These are phyloP conservation scores for Megaceryle torquata DNA, from an alignment of 2,113 vertebrate genomes.

Conservation along the genomic window DNA sequence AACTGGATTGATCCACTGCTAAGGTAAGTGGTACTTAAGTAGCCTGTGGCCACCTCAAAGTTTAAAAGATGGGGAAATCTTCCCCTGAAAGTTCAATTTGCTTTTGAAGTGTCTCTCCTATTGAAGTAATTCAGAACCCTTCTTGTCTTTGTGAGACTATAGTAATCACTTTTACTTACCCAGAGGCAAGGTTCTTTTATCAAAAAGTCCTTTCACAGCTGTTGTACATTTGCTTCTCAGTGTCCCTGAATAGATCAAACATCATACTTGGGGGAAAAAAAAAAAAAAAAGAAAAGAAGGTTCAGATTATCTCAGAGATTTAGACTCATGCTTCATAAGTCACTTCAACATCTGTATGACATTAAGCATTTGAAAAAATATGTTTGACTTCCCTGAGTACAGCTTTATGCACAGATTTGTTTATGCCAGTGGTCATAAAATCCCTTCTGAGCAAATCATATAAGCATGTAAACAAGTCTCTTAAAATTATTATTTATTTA, in stretches of 20 bases:
- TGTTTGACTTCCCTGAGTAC: neutral
- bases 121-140: neutral
- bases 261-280: neutral
- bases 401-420: neutral
- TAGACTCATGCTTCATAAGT: neutral
- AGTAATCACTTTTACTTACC: neutral
- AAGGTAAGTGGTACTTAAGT: constrained; percentile 68
- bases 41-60: neutral
- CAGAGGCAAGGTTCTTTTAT: neutral
- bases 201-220: neutral
- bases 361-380: neutral
- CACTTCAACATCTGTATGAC: neutral
- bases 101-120: neutral
- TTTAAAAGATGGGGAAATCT: neutral
- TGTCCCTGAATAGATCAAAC: neutral
- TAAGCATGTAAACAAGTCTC: neutral
- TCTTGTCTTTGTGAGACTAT: neutral
- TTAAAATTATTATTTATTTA: neutral
- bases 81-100: neutral
- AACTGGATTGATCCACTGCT: constrained; percentile 83
- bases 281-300: neutral
- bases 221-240: neutral
- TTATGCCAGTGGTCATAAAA: neutral
- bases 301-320: neutral
- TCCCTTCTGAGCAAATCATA: neutral